These are phyloP conservation scores for Paracanthobrama guichenoti DNA, from an alignment of 2,113 vertebrate species.

Conservation along the genomic window DNA sequence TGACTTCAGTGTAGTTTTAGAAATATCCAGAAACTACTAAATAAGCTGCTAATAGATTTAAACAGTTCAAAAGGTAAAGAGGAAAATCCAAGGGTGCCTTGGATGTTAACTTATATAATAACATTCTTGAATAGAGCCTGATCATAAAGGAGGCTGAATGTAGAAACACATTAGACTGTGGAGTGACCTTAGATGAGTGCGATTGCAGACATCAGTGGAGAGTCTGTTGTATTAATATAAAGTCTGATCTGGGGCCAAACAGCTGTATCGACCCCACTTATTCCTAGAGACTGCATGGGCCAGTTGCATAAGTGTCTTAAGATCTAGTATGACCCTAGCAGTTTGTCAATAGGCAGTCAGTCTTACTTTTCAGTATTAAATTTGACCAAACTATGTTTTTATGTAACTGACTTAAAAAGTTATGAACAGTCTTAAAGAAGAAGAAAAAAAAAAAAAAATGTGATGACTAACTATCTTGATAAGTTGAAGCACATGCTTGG, in stretches of 20 bases:
- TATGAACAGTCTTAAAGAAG: too few species aligned
- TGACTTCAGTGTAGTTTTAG: not conserved
- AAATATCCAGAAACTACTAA: not conserved
- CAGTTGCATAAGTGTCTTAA: too few species aligned
- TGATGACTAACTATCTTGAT: too few species aligned
- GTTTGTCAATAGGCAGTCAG: too few species aligned
- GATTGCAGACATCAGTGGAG: not conserved
- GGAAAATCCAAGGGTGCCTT: not conserved
- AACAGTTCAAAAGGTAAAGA: not conserved
- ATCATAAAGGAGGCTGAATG: not conserved
- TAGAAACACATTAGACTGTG: not conserved
- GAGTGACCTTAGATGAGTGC: not conserved
- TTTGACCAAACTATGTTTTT: too few species aligned
- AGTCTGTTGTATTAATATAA: not conserved
- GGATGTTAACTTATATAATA: constrained; percentile 6
- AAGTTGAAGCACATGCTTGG: too few species aligned
- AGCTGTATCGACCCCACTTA: not conserved
- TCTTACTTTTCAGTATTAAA: too few species aligned
- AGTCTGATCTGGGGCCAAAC: not conserved
- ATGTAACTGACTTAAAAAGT: too few species aligned
- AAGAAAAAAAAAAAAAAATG: too few species aligned
- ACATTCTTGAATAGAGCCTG: not conserved
- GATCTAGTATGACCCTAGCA: too few species aligned
- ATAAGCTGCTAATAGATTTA: constrained; percentile 31
- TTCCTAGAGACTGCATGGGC: not conserved